phyloP scores from a whole-genome alignment of 2,797 vertebrate genomes.

The Heliangelus exortis region DNA sequence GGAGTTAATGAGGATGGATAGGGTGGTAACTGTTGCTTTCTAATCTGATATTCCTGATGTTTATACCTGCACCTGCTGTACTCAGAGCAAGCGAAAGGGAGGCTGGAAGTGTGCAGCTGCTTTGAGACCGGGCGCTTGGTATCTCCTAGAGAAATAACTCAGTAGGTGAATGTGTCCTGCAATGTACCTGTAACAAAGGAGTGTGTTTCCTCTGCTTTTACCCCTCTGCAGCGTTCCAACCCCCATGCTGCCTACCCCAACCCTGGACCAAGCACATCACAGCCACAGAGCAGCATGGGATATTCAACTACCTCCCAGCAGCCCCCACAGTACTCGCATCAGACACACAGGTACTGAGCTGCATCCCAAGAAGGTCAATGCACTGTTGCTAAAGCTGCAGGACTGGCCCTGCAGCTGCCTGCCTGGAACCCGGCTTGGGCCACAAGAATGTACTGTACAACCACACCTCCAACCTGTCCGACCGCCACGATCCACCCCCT shows the following conservation, averaged over 20 bases:
- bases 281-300: constrained; percentile 99
- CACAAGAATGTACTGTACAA: constrained; percentile 80
- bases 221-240: constrained; percentile 91
- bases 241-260: constrained; percentile 99
- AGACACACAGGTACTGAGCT: constrained; percentile 97
- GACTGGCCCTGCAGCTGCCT: constrained; percentile 69
- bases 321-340: constrained; percentile 99
- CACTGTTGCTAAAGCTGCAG: constrained; percentile 77
- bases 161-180: rapidly evolving
- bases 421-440: constrained; percentile 75
- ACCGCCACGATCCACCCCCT: constrained; percentile 76
- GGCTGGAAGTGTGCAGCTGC: background rate
- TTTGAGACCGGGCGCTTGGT: background rate
- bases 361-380: constrained; percentile 70
- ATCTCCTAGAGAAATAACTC: background rate
- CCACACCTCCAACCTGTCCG: constrained; percentile 75
- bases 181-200: rapidly evolving
- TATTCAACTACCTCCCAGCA: constrained; percentile 99
- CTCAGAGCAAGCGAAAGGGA: background rate
- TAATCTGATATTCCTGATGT: background rate
- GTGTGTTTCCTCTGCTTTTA: background rate
- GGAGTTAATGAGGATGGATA: background rate
- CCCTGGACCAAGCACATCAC: constrained; percentile 99
- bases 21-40: background rate
- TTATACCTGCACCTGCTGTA: background rate